These are phyloP conservation scores for Hippocampus barbouri DNA, from an alignment of 2,113 vertebrate species.

Conservation along the genomic window DNA sequence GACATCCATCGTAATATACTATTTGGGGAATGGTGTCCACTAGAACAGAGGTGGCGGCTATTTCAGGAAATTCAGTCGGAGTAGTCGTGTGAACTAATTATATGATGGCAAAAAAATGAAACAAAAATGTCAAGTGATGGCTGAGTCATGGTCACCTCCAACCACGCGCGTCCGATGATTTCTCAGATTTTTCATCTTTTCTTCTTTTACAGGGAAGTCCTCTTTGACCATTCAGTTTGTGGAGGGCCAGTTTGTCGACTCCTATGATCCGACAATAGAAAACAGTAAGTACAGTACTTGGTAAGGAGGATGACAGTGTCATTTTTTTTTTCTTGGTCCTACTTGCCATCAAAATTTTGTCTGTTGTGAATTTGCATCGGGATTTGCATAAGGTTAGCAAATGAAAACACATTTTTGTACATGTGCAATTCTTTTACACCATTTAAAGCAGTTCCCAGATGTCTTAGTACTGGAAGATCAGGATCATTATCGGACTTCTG, in stretches of 20 bases:
- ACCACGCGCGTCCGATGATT: background rate
- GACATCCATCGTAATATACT: background rate
- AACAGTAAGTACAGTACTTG: slow-evolving; percentile 93
- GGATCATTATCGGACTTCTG: no score
- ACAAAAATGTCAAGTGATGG: no score
- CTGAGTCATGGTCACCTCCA: background rate
- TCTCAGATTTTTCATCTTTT: background rate
- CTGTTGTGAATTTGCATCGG: background rate
- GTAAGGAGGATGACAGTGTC: background rate
- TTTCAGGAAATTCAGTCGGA: background rate
- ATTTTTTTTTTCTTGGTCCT: background rate
- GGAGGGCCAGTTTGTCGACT: slow-evolving; percentile 98
- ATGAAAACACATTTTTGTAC: background rate
- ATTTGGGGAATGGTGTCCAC: background rate
- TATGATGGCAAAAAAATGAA: background rate
- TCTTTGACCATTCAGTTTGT: slow-evolving; percentile 99
- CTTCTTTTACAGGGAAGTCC: slow-evolving; percentile 85
- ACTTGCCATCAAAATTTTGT: background rate
- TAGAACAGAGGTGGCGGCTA: background rate
- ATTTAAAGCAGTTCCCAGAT: background rate
- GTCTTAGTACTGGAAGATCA: background rate
- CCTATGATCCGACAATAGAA: slow-evolving; percentile 98
- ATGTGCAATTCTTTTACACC: background rate
- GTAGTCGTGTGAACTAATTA: background rate
- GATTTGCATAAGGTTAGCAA: background rate